phyloP scores from a whole-genome alignment of 2,797 vertebrate species.

The Tadarida brasiliensis region DNA sequence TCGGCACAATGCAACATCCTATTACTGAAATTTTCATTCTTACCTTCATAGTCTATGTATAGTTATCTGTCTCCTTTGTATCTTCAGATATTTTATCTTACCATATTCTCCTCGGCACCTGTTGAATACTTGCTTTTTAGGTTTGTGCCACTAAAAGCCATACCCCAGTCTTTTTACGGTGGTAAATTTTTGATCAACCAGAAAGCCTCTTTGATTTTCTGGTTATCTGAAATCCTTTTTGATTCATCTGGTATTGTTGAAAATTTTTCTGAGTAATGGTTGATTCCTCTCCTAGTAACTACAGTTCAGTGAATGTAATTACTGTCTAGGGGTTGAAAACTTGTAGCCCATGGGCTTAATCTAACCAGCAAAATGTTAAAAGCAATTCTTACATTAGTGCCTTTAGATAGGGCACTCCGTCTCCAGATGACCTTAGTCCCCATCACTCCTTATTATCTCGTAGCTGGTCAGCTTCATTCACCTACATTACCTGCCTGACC shows the following conservation, averaged over 20 bases:
- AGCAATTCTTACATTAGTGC: constrained; percentile 24
- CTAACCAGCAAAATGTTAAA: constrained; percentile 10
- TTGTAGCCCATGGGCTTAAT: constrained; percentile 1
- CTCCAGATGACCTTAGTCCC: neutral
- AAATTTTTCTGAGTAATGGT: constrained; percentile 35
- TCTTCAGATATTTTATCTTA: constrained; percentile 5
- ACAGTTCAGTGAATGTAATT: constrained; percentile 39
- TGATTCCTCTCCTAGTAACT: constrained; percentile 40
- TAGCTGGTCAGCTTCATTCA: neutral
- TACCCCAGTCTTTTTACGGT: neutral
- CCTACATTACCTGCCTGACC: neutral
- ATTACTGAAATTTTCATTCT: neutral
- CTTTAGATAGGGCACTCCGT: neutral
- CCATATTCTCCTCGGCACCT: neutral
- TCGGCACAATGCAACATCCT: neutral
- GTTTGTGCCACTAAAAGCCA: constrained; percentile 13
- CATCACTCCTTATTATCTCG: neutral
- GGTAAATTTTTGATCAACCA: constrained; percentile 55
- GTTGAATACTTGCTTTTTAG: constrained; percentile 1
- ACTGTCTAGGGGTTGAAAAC: constrained; percentile 7
- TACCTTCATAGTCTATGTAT: neutral
- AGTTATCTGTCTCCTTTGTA: neutral
- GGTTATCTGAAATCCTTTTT: constrained; percentile 60
- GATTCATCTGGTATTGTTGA: constrained; percentile 33
- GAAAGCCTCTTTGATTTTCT: constrained; percentile 62